Conservation (phyloP, 2,113 vertebrate species). For the Vicugna pacos region DNA sequence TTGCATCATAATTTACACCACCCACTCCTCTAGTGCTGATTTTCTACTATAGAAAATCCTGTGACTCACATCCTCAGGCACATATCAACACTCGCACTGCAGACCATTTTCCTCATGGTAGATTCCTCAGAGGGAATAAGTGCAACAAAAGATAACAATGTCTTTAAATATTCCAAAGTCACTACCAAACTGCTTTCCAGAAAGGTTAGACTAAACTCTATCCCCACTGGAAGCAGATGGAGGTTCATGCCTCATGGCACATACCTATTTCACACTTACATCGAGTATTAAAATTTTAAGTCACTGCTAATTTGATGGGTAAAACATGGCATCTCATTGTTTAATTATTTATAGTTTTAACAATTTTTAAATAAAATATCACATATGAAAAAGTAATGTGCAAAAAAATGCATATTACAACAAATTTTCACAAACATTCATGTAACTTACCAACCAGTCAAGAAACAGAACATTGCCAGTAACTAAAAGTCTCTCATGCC, state of each 20-base stretch:
- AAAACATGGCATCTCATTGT: background rate
- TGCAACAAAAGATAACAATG: background rate
- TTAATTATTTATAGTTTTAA: background rate
- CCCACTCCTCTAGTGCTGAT: background rate
- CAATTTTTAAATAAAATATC: background rate
- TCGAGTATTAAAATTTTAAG: conserved; percentile 8
- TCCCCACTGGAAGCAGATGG: background rate
- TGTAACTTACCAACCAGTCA: background rate
- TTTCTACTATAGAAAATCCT: background rate
- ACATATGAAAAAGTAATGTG: background rate
- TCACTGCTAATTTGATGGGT: background rate
- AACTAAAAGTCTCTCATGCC: background rate
- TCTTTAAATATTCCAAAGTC: conserved; percentile 21
- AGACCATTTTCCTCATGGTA: conserved; percentile 27
- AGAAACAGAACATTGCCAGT: background rate
- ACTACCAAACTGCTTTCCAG: background rate
- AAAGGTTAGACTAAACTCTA: background rate
- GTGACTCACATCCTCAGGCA: background rate
- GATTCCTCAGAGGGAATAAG: background rate
- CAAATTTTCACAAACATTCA: background rate
- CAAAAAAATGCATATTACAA: background rate
- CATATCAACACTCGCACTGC: background rate
- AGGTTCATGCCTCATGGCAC: background rate
- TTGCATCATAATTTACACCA: background rate
- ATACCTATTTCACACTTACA: background rate